phyloP scores from a whole-genome alignment of 2,113 vertebrate genomes.

The Takifugu bimaculatus region DNA sequence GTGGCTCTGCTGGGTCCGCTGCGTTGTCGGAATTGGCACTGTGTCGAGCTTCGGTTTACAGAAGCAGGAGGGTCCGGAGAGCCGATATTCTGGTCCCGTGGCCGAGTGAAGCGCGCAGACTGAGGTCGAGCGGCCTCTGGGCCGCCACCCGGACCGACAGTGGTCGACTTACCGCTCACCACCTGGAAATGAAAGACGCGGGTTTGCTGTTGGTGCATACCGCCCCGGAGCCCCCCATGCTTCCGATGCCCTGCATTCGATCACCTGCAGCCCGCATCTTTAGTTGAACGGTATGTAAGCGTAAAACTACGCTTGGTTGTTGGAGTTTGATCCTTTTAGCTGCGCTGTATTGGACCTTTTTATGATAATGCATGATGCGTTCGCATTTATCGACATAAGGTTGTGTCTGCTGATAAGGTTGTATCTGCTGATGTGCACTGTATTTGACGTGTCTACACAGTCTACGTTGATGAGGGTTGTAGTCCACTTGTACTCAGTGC shows the following conservation, averaged over 20 bases:
- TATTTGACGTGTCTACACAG: too few species aligned
- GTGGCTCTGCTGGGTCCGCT: neutral
- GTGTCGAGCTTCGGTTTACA: neutral
- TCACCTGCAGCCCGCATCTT: slow-evolving; percentile 43
- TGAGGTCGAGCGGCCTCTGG: neutral
- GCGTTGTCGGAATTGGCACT: neutral
- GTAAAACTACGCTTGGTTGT: neutral
- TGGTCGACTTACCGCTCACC: neutral
- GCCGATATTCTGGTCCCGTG: slow-evolving; percentile 1
- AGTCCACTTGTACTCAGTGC: neutral
- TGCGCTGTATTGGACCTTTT: neutral
- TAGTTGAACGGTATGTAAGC: slow-evolving; percentile 53
- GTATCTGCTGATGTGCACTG: too few species aligned
- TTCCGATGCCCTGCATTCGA: slow-evolving; percentile 34
- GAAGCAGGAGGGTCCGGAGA: slow-evolving; percentile 11
- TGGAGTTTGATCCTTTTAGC: neutral
- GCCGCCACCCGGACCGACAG: neutral
- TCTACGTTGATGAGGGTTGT: neutral
- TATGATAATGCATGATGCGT: slow-evolving; percentile 1
- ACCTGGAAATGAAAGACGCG: slow-evolving; percentile 28
- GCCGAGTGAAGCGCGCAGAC: neutral
- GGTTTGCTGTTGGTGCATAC: slow-evolving; percentile 21
- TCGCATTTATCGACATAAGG: neutral
- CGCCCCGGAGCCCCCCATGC: slow-evolving; percentile 43
- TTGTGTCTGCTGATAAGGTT: too few species aligned